phyloP scores from a whole-genome alignment of 2,888 invertebrate genomes.

The Gastrophysa polygoni region DNA sequence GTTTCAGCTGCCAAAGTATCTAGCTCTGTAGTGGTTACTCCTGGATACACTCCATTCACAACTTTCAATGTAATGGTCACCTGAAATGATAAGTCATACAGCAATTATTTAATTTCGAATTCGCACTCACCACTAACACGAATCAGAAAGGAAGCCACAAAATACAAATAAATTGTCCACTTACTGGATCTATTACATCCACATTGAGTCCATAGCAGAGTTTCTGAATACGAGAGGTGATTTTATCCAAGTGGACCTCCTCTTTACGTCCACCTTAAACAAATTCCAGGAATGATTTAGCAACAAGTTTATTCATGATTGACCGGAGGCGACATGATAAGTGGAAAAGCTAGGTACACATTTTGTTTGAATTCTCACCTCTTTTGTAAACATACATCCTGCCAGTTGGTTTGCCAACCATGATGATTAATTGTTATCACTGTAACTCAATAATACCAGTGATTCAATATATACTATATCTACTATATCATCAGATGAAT shows the following conservation, averaged over 20 bases:
- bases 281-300: constrained; percentile 10
- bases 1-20: constrained; percentile 99
- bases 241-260: constrained; percentile 96
- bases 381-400: constrained; percentile 53
- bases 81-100: constrained; percentile 34
- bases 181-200: constrained; percentile 96
- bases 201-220: constrained; percentile 94
- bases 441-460: too few species aligned
- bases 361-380: constrained; percentile 46
- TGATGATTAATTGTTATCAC: neutral
- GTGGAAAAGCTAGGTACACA: too few species aligned
- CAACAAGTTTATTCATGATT: too few species aligned
- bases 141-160: too few species aligned
- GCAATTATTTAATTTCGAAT: too few species aligned
- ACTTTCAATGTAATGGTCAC: constrained; percentile 83
- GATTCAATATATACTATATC: too few species aligned
- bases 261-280: constrained; percentile 84
- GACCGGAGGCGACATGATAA: too few species aligned
- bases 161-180: too few species aligned
- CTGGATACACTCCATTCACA: constrained; percentile 92
- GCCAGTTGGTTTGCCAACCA: constrained; percentile 40
- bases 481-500: too few species aligned
- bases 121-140: too few species aligned
- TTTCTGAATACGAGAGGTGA: constrained; percentile 93
- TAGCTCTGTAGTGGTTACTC: constrained; percentile 95